Base-by-base conservation (phyloP, 1,140 invertebrate genomes). In the Leptinotarsa defecta region DNA sequence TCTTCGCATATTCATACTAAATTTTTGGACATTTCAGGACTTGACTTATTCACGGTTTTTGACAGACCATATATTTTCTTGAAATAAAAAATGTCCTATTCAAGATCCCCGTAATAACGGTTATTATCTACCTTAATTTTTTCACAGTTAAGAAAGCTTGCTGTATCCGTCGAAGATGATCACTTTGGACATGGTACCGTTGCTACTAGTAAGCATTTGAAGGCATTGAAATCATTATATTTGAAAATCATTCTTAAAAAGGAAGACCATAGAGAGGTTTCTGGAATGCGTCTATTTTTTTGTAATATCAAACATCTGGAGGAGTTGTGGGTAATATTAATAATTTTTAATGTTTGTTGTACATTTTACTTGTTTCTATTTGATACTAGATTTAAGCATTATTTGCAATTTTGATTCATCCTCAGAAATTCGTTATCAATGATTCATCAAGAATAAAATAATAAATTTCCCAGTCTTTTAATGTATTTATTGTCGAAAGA, bases 221-320 rank as follows among this genome's bases (percentile, higher is more conserved):
- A 34, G 24, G 3, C 24, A 15, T 68, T 78, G 20, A 76, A 43
- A 22, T 74, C 74, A 24, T 67, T 78, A 20, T 78, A 74, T 71
- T 68, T 78, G 61, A 78, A 78, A 74, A 74, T 78, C 24, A 62
- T 74, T 48, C 70, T 71, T 13, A 78, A 78, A 63, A 70, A 48
- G 22, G 34, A 48, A 52, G 68, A 70, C 8, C 62, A 76, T 43
- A 73, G 64, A 52, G 67, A 69, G 19, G 77, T 73, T 70, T 57
- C 69, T 74, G 48, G 72, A 61, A 74, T 78, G 34, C 61, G 76
- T 68, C 73, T 78, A 69, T 78, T 78, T 70, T 76, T 78, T 72
- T 71, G 73, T 48, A 70, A 76, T n/a, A 49, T 78, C 22, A 68
- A 72, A 48, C 68, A 71, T 68, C 34, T 78, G 49, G 72, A 78